These are phyloP conservation scores for Troides helena DNA, from an alignment of 2,888 invertebrate species.

Conservation along the genomic window DNA sequence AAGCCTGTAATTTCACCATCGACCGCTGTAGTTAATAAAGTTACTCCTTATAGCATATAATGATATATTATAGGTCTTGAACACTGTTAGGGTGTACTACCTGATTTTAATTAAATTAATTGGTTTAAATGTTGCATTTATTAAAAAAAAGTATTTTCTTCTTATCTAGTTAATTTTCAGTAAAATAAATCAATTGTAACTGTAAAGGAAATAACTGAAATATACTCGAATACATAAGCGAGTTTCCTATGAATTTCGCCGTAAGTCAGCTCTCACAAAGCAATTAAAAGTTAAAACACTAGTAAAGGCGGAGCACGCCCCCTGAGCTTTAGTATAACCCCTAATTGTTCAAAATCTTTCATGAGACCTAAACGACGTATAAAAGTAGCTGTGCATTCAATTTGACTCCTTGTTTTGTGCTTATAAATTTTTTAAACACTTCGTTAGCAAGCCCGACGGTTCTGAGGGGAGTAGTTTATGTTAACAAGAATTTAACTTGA, in stretches of 20 bases:
- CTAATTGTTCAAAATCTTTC: conserved; percentile 30
- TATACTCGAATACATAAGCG: conserved; percentile 1
- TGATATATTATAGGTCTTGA: too few relatives aligned
- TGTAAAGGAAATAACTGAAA: background rate
- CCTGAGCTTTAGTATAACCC: conserved; percentile 23
- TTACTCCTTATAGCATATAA: too few relatives aligned
- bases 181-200: too few relatives aligned
- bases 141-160: too few relatives aligned
- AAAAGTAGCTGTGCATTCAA: conserved; percentile 14
- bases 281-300: conserved; percentile 29
- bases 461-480: background rate
- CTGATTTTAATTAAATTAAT: too few relatives aligned
- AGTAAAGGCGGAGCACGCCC: conserved; percentile 13
- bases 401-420: conserved; percentile 12
- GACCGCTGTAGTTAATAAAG: too few relatives aligned
- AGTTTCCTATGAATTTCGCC: conserved; percentile 12
- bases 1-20: too few relatives aligned
- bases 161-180: too few relatives aligned
- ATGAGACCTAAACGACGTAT: conserved; percentile 25
- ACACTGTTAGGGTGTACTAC: too few relatives aligned
- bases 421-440: conserved; percentile 12
- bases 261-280: conserved; percentile 23
- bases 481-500: background rate
- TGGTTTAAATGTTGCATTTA: too few relatives aligned
- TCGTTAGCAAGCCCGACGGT: conserved; percentile 9